Percentiles rank a stretch among this genome's conserved stretches.
These are phyloP conservation scores for Edolisoma coerulescens DNA, from an alignment of 2,113 vertebrate species.

Conservation along the genomic window DNA sequence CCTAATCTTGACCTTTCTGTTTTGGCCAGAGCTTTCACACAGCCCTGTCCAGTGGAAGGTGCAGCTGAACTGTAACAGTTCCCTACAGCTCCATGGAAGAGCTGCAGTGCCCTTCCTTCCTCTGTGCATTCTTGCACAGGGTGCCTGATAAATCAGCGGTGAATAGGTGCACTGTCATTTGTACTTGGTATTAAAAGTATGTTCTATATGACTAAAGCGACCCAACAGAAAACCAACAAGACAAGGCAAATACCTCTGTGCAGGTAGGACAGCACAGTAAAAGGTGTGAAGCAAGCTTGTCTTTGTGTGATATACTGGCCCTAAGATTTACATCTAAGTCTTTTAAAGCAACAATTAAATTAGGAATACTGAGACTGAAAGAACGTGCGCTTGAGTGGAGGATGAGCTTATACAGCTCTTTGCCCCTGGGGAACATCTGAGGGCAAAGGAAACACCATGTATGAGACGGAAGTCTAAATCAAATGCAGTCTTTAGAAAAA, in stretches of 20 bases:
- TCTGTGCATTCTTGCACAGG: background rate
- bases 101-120: background rate
- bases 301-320: background rate
- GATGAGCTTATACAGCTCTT: background rate
- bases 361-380: background rate
- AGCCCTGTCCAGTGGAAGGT: background rate
- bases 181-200: background rate
- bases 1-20: background rate
- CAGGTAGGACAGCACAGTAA: background rate
- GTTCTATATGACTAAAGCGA: background rate
- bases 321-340: background rate
- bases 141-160: background rate
- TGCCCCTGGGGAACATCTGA: background rate
- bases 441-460: background rate
- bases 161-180: background rate
- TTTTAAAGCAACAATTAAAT: background rate
- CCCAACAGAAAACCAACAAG: background rate
- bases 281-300: background rate
- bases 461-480: background rate
- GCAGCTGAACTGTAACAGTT: background rate
- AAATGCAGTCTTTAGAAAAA: background rate
- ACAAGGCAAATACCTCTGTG: background rate
- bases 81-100: background rate
- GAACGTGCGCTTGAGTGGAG: background rate
- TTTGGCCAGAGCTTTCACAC: background rate